Evolutionary conservation across 2,888 invertebrate genomes (phyloP), one percentile per base, ranked within the genome.

Genomic region (Cephus runcator): DNA sequence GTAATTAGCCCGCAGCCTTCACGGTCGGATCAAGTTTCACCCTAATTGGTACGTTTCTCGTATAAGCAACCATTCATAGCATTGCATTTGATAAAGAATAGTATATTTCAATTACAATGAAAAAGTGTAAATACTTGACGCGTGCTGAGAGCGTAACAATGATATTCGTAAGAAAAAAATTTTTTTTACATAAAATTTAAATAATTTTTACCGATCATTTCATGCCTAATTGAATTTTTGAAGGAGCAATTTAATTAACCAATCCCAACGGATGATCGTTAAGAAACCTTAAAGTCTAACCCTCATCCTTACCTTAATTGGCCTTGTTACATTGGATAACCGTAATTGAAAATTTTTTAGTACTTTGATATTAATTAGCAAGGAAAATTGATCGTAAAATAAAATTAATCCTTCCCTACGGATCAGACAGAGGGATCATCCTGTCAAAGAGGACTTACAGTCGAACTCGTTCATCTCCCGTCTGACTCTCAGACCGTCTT

Each of bases 1-100:
- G 76, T 76, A 81, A 81, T 81, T 79, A 81, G 79, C 69, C 78
- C 78, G 76, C 76, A 81, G 79, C 82, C 82, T 82, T 80, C 80
- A 73, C 80, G 31, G 77, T 76, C 76, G 77, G 78, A 79, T 82
- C 80, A 73, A 31, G 77, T 82, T 82, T 71, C 79, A 76, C 75
- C 15, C 23, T 56, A 56, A 56, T 56, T 56, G 56, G 23, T 56
- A 56, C 23, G 56, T 9, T 23, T 56, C 23, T 23, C 56, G 9
- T 56, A 23, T 56, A 56, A 56, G 23, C 23, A 56, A 23, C 56
- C 56, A 56, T 56, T 56, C 56, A 23, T 56, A 23, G 23, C 2
- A 23, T 56, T 9, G 23, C 23, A 2, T 23, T 56, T 56, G 56
- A 23, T 2, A 56, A 56, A 23, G 56, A 56, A 56, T 23, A 40